Conservation (phyloP, 2,113 vertebrate genomes). For the Gopherus evgoodei region DNA sequence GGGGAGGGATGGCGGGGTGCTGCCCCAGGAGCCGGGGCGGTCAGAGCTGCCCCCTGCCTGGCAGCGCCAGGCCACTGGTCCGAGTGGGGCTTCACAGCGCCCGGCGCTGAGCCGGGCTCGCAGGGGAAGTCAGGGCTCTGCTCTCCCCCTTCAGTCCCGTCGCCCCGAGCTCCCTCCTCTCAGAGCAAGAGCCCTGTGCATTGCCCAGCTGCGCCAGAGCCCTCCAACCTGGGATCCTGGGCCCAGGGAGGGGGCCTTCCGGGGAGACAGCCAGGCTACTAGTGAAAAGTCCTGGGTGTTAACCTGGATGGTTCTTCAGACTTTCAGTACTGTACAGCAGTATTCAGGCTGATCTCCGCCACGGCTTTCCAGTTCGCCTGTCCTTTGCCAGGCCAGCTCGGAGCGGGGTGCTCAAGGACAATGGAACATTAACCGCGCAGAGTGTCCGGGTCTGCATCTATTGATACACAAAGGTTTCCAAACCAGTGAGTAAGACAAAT, state of each 20-base stretch:
- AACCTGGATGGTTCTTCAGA: too few species aligned
- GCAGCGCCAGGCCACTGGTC: too few species aligned
- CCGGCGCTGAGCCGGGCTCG: too few species aligned
- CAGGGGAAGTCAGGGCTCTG: too few species aligned
- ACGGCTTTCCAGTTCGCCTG: neutral
- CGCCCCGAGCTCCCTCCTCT: too few species aligned
- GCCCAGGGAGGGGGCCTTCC: neutral
- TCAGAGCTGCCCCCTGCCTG: too few species aligned
- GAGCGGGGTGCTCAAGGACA: neutral
- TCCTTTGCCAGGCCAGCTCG: neutral
- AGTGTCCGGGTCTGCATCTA: neutral
- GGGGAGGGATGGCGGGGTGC: too few species aligned
- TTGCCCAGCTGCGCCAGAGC: neutral
- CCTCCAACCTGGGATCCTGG: fast-evolving
- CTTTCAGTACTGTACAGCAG: too few species aligned
- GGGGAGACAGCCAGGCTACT: too few species aligned
- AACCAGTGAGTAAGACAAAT: neutral
- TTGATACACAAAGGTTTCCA: neutral
- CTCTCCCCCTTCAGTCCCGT: neutral
- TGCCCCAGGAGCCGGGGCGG: neutral
- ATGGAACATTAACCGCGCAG: fast-evolving
- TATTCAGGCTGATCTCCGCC: neutral
- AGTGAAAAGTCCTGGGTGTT: neutral
- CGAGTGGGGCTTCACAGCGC: too few species aligned
- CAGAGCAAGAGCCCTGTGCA: too few species aligned